Percentiles rank a stretch among this genome's conserved stretches.
phyloP scores from a whole-genome alignment of 2,113 vertebrate genomes.

The Mystacornis crossleyi region DNA sequence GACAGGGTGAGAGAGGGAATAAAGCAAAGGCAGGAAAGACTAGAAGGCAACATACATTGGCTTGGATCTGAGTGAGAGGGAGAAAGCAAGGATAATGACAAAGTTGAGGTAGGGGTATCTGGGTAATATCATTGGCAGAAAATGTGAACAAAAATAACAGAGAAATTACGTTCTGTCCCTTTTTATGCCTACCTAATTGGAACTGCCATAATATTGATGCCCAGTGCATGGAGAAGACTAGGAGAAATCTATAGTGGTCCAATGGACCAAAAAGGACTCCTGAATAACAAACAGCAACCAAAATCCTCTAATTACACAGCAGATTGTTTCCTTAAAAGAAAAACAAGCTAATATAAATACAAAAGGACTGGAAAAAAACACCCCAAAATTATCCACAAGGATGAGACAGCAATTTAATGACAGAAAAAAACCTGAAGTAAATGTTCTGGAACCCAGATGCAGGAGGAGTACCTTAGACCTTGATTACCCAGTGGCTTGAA shows the following conservation, averaged over 20 bases:
- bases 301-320: not conserved
- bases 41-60: fast-evolving
- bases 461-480: not conserved
- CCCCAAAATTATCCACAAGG: not conserved
- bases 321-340: not conserved
- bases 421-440: not conserved
- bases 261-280: not conserved
- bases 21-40: not conserved
- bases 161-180: not conserved
- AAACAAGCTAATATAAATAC: not conserved
- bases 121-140: not conserved
- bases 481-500: not conserved
- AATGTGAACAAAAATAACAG: not conserved
- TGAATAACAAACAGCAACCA: not conserved
- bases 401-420: not conserved
- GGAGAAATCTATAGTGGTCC: not conserved
- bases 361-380: not conserved
- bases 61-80: not conserved
- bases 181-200: not conserved
- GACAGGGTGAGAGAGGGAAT: not conserved
- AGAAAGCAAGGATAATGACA: not conserved
- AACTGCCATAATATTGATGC: not conserved
- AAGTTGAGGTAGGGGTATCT: not conserved
- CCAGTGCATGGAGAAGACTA: not conserved
- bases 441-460: not conserved